Conservation (phyloP, 2,113 vertebrate genomes). For the Hypocryptadius cinnamomeus region DNA sequence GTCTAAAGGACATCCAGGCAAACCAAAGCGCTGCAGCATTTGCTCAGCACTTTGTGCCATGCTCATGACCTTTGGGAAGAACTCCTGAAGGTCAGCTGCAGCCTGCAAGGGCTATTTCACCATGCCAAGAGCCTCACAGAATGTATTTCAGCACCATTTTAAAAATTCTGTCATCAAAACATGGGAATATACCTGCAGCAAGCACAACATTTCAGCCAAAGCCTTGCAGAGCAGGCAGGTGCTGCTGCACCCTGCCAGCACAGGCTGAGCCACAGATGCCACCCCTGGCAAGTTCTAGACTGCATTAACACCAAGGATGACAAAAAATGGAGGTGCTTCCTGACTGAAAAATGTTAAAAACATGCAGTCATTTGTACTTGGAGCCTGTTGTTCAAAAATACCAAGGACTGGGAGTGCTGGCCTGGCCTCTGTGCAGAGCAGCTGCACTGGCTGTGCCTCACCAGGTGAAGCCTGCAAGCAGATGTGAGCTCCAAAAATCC, state of each 20-base stretch:
- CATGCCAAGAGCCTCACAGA: not conserved
- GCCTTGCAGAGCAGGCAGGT: not conserved
- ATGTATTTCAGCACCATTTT: not conserved
- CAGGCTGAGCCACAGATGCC: not conserved
- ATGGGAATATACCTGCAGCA: not conserved
- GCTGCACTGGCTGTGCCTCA: not conserved
- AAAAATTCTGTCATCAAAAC: not conserved
- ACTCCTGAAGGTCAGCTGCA: not conserved
- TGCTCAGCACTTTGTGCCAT: not conserved
- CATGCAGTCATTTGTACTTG: not conserved
- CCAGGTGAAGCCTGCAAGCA: not conserved
- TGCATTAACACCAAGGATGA: not conserved
- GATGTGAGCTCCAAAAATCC: not conserved
- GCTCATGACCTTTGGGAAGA: not conserved
- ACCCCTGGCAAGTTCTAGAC: not conserved
- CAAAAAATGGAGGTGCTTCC: not conserved
- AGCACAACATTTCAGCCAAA: not conserved
- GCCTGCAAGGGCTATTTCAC: not conserved
- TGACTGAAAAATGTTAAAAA: not conserved
- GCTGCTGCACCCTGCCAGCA: not conserved
- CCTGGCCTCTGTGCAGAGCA: not conserved
- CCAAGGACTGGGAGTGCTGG: not conserved
- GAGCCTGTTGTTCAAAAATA: accelerated
- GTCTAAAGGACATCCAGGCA: not conserved
- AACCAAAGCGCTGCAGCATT: not conserved